Evolutionary conservation across 2,888 invertebrate genomes (phyloP).

Genomic region (Onchidella celtica): DNA sequence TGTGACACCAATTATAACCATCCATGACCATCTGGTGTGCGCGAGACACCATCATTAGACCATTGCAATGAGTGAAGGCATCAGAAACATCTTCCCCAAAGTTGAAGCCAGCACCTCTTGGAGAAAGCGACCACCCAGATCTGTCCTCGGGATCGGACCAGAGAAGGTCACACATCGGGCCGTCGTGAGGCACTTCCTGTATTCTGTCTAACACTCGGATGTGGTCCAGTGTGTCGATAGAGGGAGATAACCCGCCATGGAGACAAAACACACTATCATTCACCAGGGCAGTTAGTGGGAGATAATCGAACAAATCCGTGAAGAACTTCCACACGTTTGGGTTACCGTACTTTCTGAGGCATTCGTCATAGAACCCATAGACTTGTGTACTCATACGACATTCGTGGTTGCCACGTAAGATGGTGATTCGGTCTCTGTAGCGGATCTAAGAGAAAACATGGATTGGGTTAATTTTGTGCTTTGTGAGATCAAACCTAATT

Average conservation of each 20-base stretch:
- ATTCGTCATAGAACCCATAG: constrained; percentile 99
- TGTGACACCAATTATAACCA: constrained; percentile 92
- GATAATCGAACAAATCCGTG: constrained; percentile 99
- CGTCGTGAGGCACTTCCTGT: constrained; percentile 84
- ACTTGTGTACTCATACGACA: constrained; percentile 99
- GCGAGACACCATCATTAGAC: constrained; percentile 97
- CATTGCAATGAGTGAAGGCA: constrained; percentile 99
- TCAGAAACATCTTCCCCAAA: constrained; percentile 99
- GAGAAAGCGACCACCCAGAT: constrained; percentile 99
- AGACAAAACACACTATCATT: constrained; percentile 98
- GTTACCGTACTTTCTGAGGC: constrained; percentile 99
- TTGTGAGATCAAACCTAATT: no score
- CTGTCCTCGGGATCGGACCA: constrained; percentile 99
- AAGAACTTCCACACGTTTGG: constrained; percentile 99
- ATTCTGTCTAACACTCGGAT: constrained; percentile 98
- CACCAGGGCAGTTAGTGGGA: constrained; percentile 98
- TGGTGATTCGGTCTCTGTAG: constrained; percentile 99
- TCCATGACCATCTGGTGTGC: constrained; percentile 87
- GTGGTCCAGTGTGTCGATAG: constrained; percentile 99
- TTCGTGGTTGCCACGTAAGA: constrained; percentile 99
- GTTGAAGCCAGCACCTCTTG: constrained; percentile 99
- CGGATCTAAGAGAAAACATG: constrained; percentile 84
- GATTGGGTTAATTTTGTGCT: background rate
- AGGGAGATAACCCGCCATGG: constrained; percentile 98
- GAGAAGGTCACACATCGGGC: constrained; percentile 99